Conservation (phyloP, 2,888 invertebrate species). For the Diaperis boleti region DNA sequence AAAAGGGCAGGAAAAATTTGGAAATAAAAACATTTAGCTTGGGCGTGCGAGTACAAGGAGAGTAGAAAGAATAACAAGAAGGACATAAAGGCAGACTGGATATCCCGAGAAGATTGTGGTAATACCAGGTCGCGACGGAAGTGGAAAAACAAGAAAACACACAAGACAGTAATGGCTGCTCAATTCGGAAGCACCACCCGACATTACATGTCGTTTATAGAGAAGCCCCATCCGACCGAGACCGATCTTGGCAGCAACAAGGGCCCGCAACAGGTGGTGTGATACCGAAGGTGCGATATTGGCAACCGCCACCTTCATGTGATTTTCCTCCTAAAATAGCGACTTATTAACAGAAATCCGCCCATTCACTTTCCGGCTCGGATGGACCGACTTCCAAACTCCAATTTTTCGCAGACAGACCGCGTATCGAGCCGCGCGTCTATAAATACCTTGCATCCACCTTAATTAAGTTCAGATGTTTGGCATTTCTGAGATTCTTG, state of each 20-base stretch:
- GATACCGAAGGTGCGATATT: conserved; percentile 32
- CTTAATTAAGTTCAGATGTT: conserved; percentile 47
- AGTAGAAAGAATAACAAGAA: too few species aligned
- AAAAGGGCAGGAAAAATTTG: too few species aligned
- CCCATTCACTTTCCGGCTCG: conserved; percentile 13
- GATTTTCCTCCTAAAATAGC: conserved; percentile 27
- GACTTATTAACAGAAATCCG: not conserved
- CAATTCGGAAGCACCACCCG: too few species aligned
- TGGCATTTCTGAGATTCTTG: conserved; percentile 34
- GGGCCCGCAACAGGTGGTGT: conserved; percentile 33
- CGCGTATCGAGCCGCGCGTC: conserved; percentile 35
- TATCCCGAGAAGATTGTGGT: too few species aligned
- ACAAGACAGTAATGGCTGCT: too few species aligned
- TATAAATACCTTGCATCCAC: conserved; percentile 44
- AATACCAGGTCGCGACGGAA: too few species aligned
- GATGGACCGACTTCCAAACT: not conserved
- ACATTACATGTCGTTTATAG: too few species aligned
- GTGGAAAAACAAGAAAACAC: too few species aligned
- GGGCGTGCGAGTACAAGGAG: too few species aligned
- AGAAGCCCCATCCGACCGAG: too few species aligned
- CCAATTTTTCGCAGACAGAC: conserved; percentile 10
- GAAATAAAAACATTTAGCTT: too few species aligned
- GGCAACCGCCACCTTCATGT: conserved; percentile 28
- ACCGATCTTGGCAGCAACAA: conserved; percentile 36
- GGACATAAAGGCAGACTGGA: too few species aligned